Percentiles rank a stretch among this genome's conserved stretches.
Evolutionary conservation across 2,888 invertebrate species (phyloP).

Genomic region (Tyria jacobaeae): DNA sequence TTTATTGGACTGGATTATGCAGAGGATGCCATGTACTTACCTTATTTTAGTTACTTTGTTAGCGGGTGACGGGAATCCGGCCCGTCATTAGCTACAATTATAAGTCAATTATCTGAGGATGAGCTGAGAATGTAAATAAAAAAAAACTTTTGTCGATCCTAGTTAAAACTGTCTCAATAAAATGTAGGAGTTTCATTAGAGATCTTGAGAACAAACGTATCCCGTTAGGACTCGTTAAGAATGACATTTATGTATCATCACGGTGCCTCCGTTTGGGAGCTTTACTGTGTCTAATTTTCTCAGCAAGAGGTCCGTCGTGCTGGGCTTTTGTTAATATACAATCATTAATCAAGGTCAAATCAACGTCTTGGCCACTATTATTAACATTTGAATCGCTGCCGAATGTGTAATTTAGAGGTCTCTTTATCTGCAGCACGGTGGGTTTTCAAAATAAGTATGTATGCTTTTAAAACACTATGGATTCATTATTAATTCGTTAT

Average conservation of each 20-base stretch:
- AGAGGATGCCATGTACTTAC: not conserved
- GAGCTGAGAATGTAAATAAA: too few species aligned
- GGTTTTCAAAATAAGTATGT: not conserved
- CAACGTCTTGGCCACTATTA: constrained; percentile 61
- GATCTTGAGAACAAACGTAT: constrained; percentile 25
- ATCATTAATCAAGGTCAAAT: constrained; percentile 81
- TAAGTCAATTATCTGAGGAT: too few species aligned
- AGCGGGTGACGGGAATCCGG: constrained; percentile 1
- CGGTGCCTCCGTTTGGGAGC: constrained; percentile 56
- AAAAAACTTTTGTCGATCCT: not conserved
- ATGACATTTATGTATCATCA: constrained; percentile 60
- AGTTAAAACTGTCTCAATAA: not conserved
- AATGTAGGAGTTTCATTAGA: not conserved
- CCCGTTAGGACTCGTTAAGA: constrained; percentile 51
- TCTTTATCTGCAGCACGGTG: not conserved
- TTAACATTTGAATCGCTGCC: constrained; percentile 68
- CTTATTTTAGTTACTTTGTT: constrained; percentile 7
- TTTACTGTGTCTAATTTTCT: constrained; percentile 70
- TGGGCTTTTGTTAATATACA: constrained; percentile 74
- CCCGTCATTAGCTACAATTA: constrained; percentile 5
- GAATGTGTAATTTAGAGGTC: constrained; percentile 29
- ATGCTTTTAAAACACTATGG: not conserved
- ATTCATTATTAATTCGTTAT: too few species aligned
- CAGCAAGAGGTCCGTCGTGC: constrained; percentile 74
- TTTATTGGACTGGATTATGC: not conserved